These are phyloP conservation scores for Acromyrmex echinatior DNA, from an alignment of 1,140 invertebrate genomes.

Conservation along the genomic window DNA sequence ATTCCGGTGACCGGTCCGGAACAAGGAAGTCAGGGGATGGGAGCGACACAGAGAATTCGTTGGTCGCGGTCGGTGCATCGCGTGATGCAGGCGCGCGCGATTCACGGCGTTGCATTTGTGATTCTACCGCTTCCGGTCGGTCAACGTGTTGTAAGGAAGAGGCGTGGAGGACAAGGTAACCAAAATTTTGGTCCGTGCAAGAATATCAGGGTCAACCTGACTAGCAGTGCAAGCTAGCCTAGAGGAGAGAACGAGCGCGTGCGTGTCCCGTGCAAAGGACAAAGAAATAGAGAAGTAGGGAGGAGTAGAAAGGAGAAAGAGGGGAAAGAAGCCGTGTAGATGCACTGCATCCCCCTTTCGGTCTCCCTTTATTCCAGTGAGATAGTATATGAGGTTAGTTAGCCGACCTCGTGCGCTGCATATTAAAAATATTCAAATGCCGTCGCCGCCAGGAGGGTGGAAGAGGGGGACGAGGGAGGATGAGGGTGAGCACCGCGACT, in stretches of 20 bases:
- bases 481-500: constrained; percentile 47
- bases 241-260: background rate
- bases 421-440: constrained; percentile 86
- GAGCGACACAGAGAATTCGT: constrained; percentile 46
- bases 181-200: constrained; percentile 43
- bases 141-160: constrained; percentile 56
- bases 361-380: background rate
- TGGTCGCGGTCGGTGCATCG: constrained; percentile 70
- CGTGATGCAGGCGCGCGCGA: constrained; percentile 67
- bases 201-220: constrained; percentile 8
- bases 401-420: constrained; percentile 81
- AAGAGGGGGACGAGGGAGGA: background rate
- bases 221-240: background rate
- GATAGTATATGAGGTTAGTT: constrained; percentile 83
- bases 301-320: background rate
- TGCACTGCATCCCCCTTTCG: background rate
- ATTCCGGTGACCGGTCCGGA: constrained; percentile 48
- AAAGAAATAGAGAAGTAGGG: constrained; percentile 14
- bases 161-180: constrained; percentile 6
- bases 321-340: constrained; percentile 12
- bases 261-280: constrained; percentile 21
- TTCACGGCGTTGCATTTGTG: constrained; percentile 81
- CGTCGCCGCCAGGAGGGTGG: constrained; percentile 40
- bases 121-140: constrained; percentile 79
- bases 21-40: constrained; percentile 28